Evolutionary conservation across 2,113 vertebrate species (phyloP).

Genomic region (Helogale parvula): DNA sequence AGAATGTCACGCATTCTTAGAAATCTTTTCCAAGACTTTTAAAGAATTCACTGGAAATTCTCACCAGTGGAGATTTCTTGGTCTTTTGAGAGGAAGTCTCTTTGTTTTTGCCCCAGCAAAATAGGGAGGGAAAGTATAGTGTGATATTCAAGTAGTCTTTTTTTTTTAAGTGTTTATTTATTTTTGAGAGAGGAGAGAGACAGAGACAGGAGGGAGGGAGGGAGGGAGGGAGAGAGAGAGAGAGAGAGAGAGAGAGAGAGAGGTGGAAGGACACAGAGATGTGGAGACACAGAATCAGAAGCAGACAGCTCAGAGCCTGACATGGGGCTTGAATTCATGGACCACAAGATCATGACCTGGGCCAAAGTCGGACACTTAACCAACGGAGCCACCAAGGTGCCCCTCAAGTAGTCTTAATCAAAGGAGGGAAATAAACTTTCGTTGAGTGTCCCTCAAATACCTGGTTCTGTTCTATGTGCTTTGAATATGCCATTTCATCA

Average conservation of each 20-base stretch:
- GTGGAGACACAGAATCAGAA: too few relatives aligned
- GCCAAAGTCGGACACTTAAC: too few relatives aligned
- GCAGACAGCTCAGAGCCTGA: too few relatives aligned
- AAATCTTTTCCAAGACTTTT: background rate
- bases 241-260: too few relatives aligned
- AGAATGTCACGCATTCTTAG: background rate
- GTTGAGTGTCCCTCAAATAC: background rate
- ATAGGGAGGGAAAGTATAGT: background rate
- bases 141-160: background rate
- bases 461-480: background rate
- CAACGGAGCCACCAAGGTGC: too few relatives aligned
- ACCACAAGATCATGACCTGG: too few relatives aligned
- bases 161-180: too few relatives aligned
- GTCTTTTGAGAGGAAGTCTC: background rate
- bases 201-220: too few relatives aligned
- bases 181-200: too few relatives aligned
- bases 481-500: background rate
- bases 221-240: too few relatives aligned
- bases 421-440: background rate
- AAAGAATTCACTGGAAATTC: constrained; percentile 30
- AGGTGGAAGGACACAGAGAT: too few relatives aligned
- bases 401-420: background rate
- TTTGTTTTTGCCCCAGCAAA: background rate
- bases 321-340: too few relatives aligned
- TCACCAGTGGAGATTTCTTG: background rate